Evolutionary conservation across 2,797 vertebrate genomes (phyloP).

Genomic region (Mergus octosetaceus): DNA sequence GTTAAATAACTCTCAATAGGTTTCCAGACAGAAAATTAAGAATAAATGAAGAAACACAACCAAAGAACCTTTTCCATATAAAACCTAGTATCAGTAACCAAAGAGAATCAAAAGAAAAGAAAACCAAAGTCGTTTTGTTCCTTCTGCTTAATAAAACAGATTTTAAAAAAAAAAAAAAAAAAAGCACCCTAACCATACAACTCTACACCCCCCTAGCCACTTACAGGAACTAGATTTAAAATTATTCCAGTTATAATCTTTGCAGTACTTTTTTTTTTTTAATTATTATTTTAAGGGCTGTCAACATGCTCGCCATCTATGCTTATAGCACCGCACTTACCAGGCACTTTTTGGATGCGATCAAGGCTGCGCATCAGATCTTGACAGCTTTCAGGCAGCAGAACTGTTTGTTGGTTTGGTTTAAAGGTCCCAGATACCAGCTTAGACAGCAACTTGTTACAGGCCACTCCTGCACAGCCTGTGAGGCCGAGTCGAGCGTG

Average conservation of each 20-base stretch:
- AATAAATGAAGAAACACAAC: neutral
- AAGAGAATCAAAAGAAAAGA: neutral
- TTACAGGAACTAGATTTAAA: neutral
- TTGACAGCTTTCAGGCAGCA: conserved; percentile 82
- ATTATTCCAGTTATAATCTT: neutral
- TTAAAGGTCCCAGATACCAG: conserved; percentile 89
- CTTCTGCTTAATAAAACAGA: neutral
- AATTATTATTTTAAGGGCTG: neutral
- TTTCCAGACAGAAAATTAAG: neutral
- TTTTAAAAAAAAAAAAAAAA: neutral
- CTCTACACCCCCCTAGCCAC: no score
- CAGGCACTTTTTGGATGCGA: conserved; percentile 84
- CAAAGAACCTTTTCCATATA: neutral
- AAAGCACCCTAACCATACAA: no score
- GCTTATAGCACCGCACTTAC: conserved; percentile 64
- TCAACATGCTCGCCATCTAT: fast-evolving
- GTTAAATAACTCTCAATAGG: neutral
- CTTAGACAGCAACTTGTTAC: conserved; percentile 89
- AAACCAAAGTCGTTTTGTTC: neutral
- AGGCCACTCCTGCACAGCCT: conserved; percentile 87
- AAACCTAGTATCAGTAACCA: neutral
- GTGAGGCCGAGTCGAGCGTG: conserved; percentile 83
- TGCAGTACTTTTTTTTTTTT: neutral
- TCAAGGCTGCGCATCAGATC: conserved; percentile 81
- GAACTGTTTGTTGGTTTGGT: conserved; percentile 91